Evolutionary conservation across 2,888 invertebrate species (phyloP).

Genomic region (Oscheius myriophilus): DNA sequence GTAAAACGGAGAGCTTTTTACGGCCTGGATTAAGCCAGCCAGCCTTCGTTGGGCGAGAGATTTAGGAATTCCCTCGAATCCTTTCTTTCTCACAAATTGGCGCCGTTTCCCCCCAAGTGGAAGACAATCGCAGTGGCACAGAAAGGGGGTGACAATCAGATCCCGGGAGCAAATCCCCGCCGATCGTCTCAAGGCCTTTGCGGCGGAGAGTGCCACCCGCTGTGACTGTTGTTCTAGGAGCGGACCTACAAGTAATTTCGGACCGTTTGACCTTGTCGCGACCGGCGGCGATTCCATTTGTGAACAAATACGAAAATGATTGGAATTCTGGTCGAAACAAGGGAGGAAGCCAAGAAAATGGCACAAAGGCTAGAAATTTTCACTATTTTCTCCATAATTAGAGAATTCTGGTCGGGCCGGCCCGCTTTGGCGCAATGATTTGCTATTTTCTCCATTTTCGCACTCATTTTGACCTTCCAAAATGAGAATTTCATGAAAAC

Average conservation of each 20-base stretch:
- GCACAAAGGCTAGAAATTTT: neutral
- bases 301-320: neutral
- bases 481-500: too few species aligned
- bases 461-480: too few species aligned
- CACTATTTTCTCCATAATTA: too few species aligned
- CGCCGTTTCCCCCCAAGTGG: too few species aligned
- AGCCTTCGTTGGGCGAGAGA: too few species aligned
- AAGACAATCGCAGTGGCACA: neutral
- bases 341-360: neutral
- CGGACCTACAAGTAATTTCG: constrained; percentile 7
- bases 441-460: too few species aligned
- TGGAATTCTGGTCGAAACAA: neutral
- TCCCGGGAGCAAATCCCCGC: constrained; percentile 22
- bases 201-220: constrained; percentile 13
- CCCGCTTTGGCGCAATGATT: too few species aligned
- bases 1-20: too few species aligned
- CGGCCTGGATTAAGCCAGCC: too few species aligned
- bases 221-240: constrained; percentile 20
- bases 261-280: constrained; percentile 6
- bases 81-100: too few species aligned
- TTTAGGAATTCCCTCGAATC: too few species aligned
- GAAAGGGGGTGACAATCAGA: constrained; percentile 12
- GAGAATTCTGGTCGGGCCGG: too few species aligned
- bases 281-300: neutral
- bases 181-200: constrained; percentile 22